phyloP scores from a whole-genome alignment of 2,888 invertebrate genomes.

The Drosophila parthenogenetica region DNA sequence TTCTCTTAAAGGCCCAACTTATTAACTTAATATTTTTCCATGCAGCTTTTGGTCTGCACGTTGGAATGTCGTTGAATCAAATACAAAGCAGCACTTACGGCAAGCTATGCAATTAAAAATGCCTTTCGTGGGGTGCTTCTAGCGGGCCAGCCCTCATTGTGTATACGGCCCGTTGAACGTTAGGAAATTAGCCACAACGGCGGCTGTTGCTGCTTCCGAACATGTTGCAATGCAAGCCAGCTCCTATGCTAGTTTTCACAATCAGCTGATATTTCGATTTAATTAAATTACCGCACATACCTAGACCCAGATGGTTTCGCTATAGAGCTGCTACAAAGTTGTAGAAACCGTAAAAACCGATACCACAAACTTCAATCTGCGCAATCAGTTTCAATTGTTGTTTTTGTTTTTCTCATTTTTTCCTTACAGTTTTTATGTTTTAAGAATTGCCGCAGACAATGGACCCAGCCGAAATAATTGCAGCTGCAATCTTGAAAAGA shows the following conservation, averaged over 20 bases:
- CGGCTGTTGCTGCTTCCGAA: slow-evolving; percentile 24
- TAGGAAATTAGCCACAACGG: slow-evolving; percentile 63
- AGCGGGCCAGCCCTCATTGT: slow-evolving; percentile 43
- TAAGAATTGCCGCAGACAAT: slow-evolving; percentile 63
- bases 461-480: slow-evolving; percentile 62
- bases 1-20: not conserved
- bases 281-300: slow-evolving; percentile 74
- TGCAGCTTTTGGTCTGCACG: slow-evolving; percentile 16
- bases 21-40: slow-evolving; percentile 1
- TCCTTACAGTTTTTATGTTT: slow-evolving; percentile 23
- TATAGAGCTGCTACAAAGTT: slow-evolving; percentile 20
- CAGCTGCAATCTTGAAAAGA: slow-evolving; percentile 26
- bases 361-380: slow-evolving; percentile 6
- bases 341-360: slow-evolving; percentile 16
- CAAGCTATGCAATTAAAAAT: slow-evolving; percentile 65
- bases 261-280: slow-evolving; percentile 75
- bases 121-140: slow-evolving; percentile 25
- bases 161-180: slow-evolving; percentile 67
- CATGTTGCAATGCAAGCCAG: slow-evolving; percentile 8
- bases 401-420: slow-evolving; percentile 25
- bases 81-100: slow-evolving; percentile 43
- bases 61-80: slow-evolving; percentile 32
- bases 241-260: slow-evolving; percentile 52
- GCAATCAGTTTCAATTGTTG: slow-evolving; percentile 43
- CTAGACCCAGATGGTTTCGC: slow-evolving; percentile 36